These are phyloP conservation scores for Stichodactyla mertensii DNA, from an alignment of 64 coral and sea anemone genomes.

Conservation along the genomic window DNA sequence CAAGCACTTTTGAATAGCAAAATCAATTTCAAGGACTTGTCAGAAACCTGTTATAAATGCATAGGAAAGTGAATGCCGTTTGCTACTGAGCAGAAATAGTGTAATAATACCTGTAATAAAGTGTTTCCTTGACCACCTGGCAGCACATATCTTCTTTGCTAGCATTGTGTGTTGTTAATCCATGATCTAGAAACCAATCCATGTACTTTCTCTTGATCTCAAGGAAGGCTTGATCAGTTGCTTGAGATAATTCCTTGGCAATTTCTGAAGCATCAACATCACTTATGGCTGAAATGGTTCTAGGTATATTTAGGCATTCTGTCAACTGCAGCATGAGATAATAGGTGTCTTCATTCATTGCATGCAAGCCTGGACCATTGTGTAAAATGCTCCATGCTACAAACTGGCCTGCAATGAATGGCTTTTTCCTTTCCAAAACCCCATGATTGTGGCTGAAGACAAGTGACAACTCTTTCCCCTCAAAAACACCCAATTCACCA, in stretches of 20 bases:
- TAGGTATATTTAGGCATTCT: constrained; percentile 42
- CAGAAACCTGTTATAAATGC: background rate
- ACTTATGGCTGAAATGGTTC: constrained; percentile 32
- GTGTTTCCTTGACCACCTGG: constrained; percentile 45
- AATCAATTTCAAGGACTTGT: background rate
- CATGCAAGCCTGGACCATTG: constrained; percentile 45
- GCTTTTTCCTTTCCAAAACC: constrained; percentile 36
- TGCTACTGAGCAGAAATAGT: background rate
- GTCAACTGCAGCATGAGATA: constrained; percentile 56
- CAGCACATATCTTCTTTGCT: constrained; percentile 39
- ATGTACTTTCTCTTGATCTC: constrained; percentile 47
- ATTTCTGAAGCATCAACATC: constrained; percentile 45
- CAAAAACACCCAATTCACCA: constrained; percentile 47
- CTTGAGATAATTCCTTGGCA: constrained; percentile 48
- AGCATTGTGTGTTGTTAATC: constrained; percentile 51
- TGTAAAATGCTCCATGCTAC: constrained; percentile 53
- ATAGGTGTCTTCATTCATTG: constrained; percentile 50
- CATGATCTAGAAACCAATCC: constrained; percentile 51
- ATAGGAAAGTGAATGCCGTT: background rate
- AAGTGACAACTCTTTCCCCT: constrained; percentile 22
- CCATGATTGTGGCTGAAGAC: constrained; percentile 42
- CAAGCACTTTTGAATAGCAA: too few relatives aligned
- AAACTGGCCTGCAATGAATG: constrained; percentile 40
- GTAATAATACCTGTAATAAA: constrained; percentile 44
- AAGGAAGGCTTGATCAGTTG: constrained; percentile 50